Evolutionary conservation across 37 sponge, comb jelly and placozoan species (phyloP), one percentile per base, ranked within the genome.

Genomic region (Sycon ciliatum): DNA sequence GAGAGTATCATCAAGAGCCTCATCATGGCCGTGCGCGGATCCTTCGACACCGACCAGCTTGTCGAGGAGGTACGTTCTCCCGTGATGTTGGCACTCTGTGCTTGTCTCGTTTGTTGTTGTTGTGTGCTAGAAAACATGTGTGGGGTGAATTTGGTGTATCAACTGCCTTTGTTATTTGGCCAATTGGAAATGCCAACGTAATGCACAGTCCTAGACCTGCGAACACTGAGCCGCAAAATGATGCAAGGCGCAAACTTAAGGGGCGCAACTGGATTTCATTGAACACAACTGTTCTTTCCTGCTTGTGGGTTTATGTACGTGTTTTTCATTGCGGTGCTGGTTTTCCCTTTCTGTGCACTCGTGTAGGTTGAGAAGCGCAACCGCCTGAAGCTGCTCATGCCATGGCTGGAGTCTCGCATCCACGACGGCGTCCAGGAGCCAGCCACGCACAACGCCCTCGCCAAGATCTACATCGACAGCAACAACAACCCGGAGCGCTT

Each of bases 401-500:
- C 98, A 3, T 83, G 81, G 76, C 78, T 96, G 55, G 98, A 96
- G 85, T 71, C 83, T 16, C 77, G 89, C 1, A 73, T 89, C 23
- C 89, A 86, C 73, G 92, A 92, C 40, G 93, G 93, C 34, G 69
- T 70, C n/a, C 76, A 81, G 42, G 98, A 96, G 66, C 87, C 92
- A 0, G 98, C 98, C 67, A 96, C 98, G 5, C 98, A 96, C 79
- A 96, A 96, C 67, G 98, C 98, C 35, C 82, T 96, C 58, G 98
- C 98, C 26, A 96, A 96, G 85, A 91, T 96, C 82, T 96, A 96
- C 89, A 96, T 96, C 34, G 98, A 96, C 76, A 81, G 83, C 49
- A 96, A 96, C 83, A 96, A 96, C 83, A 96, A 96, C 53, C 98
- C 98, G 5, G 98, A 96, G 79, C 61, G 98, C 35, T 96, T 86